These are phyloP conservation scores for Hycleus cichorii DNA, from an alignment of 1,140 invertebrate species.

Conservation along the genomic window DNA sequence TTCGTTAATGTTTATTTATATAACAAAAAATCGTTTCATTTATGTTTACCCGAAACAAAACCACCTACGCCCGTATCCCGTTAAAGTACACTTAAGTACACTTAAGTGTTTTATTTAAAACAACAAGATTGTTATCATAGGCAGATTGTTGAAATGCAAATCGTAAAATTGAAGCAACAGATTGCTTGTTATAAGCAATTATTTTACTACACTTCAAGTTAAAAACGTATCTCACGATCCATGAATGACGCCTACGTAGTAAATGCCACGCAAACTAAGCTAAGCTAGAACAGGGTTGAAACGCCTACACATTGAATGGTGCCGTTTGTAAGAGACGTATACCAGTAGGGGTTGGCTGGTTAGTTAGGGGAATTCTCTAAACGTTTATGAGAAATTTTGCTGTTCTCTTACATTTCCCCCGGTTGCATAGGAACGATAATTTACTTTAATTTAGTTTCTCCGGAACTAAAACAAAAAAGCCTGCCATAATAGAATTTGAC, in stretches of 20 bases:
- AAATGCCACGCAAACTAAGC: constrained; percentile 11
- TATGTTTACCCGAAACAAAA: too few species aligned
- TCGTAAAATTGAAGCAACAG: constrained; percentile 1
- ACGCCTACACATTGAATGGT: constrained; percentile 11
- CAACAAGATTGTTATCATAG: too few species aligned
- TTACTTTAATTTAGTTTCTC: too few species aligned
- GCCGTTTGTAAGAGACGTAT: constrained; percentile 5
- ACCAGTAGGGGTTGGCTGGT: not conserved
- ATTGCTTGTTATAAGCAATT: constrained; percentile 14
- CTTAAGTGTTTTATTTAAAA: too few species aligned
- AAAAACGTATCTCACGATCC: constrained; percentile 5
- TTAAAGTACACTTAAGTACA: too few species aligned
- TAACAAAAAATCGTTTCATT: too few species aligned
- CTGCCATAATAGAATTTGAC: too few species aligned
- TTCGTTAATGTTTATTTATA: too few species aligned
- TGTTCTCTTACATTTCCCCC: constrained; percentile 10
- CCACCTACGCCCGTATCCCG: too few species aligned
- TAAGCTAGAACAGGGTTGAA: constrained; percentile 13
- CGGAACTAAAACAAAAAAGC: too few species aligned
- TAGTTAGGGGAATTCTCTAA: constrained; percentile 1
- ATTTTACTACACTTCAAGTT: not conserved
- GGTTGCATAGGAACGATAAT: constrained; percentile 8
- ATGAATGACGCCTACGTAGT: constrained; percentile 17
- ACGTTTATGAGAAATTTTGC: constrained; percentile 13
- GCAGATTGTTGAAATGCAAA: too few species aligned